Conservation (phyloP, 2,797 vertebrate genomes). For the Cossypha caffra region DNA sequence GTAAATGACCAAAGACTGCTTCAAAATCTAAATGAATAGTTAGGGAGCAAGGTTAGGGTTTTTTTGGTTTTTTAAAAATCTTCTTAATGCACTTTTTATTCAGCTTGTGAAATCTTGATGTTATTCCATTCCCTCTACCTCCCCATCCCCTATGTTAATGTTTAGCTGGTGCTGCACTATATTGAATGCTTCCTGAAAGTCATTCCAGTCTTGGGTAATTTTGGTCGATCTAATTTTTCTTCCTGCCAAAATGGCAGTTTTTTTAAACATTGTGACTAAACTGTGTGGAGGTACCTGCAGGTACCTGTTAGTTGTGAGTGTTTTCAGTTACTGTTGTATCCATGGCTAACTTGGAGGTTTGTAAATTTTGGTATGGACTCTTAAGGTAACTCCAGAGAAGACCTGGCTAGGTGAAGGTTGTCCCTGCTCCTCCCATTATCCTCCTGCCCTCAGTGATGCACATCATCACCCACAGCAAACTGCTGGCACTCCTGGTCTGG, state of each 20-base stretch:
- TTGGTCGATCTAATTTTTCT: background rate
- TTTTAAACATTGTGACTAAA: background rate
- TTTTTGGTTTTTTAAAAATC: background rate
- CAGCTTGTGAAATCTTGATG: background rate
- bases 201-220: background rate
- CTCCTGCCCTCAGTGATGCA: accelerated
- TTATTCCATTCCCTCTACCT: background rate
- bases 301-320: background rate
- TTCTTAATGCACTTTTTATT: background rate
- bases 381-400: background rate
- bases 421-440: background rate
- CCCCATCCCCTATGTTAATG: background rate
- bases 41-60: background rate
- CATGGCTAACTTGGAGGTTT: background rate
- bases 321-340: background rate
- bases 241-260: background rate
- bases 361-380: background rate
- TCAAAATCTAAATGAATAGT: background rate
- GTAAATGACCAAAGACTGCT: background rate
- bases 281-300: background rate
- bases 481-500: background rate
- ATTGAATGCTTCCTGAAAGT: background rate
- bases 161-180: background rate
- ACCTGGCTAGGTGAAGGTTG: background rate
- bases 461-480: accelerated